A percentile compares a stretch with the other conserved stretches of the same genome.
Evolutionary conservation across 2,797 vertebrate genomes (phyloP).

Genomic region (Babyrousa celebensis): DNA sequence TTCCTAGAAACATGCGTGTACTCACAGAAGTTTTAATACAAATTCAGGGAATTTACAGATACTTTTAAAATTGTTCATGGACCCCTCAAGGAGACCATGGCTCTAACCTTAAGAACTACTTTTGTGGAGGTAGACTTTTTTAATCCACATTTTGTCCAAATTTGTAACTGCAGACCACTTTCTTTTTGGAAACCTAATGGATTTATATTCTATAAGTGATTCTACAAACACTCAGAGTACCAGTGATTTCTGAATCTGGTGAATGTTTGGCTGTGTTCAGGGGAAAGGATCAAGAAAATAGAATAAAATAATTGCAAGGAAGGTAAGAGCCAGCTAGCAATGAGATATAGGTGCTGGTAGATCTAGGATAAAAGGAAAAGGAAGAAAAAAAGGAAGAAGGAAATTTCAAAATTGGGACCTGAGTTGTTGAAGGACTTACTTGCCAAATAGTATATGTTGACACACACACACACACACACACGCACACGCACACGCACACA

Average conservation of each 20-base stretch:
- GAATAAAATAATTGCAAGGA: constrained; percentile 52
- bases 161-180: constrained; percentile 23
- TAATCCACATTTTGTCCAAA: constrained; percentile 5
- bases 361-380: not conserved
- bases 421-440: constrained; percentile 50
- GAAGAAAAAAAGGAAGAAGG: not conserved
- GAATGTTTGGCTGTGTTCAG: not conserved
- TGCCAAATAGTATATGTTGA: constrained; percentile 38
- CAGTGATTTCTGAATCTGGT: not conserved
- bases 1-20: constrained; percentile 12
- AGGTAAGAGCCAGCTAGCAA: not conserved
- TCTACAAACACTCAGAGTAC: not conserved
- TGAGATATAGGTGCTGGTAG: constrained; percentile 1
- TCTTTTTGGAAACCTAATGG: constrained; percentile 64
- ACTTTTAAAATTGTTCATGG: not conserved
- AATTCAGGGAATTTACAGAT: constrained; percentile 33
- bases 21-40: constrained; percentile 41
- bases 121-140: constrained; percentile 37
- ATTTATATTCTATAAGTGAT: constrained; percentile 51
- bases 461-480: not conserved
- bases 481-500: no score
- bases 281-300: constrained; percentile 44
- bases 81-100: not conserved
- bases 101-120: constrained; percentile 39
- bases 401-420: constrained; percentile 43